A percentile compares a stretch with the other conserved stretches of the same genome.
Conservation (phyloP, 2,797 vertebrate species). For the Tachyglossus aculeatus region DNA sequence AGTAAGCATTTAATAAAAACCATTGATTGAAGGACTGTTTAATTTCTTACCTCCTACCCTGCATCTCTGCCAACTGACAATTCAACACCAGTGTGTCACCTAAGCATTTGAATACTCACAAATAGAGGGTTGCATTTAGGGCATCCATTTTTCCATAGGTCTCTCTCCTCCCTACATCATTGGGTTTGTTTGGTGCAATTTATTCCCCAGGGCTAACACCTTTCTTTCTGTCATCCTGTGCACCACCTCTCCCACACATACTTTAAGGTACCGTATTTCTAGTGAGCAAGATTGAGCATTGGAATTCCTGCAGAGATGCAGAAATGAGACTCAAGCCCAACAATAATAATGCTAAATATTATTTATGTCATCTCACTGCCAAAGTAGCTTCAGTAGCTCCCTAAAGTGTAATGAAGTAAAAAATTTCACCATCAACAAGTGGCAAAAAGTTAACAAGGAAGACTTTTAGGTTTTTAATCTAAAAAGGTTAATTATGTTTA, state of each 20-base stretch:
- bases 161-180: too few species aligned
- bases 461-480: constrained; percentile 41
- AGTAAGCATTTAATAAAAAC: too few species aligned
- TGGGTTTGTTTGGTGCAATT: too few species aligned
- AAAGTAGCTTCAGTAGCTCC: constrained; percentile 50
- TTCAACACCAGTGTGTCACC: too few species aligned
- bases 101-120: too few species aligned
- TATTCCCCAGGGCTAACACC: too few species aligned
- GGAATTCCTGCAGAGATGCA: constrained; percentile 35
- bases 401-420: constrained; percentile 42
- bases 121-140: too few species aligned
- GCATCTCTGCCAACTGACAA: too few species aligned
- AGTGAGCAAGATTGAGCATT: constrained; percentile 17
- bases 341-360: constrained; percentile 57
- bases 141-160: too few species aligned
- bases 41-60: too few species aligned
- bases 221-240: too few species aligned
- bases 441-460: constrained; percentile 49
- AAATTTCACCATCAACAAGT: constrained; percentile 15
- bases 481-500: constrained; percentile 24
- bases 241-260: not conserved
- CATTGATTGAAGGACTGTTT: too few species aligned
- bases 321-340: constrained; percentile 27
- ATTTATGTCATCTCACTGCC: constrained; percentile 52
- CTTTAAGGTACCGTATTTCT: not conserved